A percentile compares a stretch with the other conserved stretches of the same genome.
These are phyloP conservation scores for Rhinatrema bivittatum DNA, from an alignment of 2,797 vertebrate genomes.

Conservation along the genomic window DNA sequence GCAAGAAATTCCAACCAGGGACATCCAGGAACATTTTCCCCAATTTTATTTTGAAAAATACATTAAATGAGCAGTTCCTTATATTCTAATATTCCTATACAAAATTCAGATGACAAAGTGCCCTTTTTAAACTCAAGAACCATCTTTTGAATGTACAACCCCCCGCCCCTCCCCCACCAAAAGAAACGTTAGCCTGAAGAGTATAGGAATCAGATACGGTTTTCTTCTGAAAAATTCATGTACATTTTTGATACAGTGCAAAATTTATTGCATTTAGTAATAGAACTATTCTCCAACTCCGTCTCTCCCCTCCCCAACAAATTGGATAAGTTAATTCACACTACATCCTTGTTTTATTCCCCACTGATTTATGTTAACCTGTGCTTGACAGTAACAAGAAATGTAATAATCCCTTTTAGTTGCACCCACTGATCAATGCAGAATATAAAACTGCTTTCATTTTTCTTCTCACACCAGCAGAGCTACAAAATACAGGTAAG, in stretches of 20 bases:
- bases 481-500: too few species aligned
- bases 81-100: conserved; percentile 37
- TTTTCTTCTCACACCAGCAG: too few species aligned
- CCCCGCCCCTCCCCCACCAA: accelerated
- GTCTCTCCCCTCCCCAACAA: conserved; percentile 23
- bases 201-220: conserved; percentile 29
- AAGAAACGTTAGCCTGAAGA: too few species aligned
- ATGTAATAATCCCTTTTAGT: conserved; percentile 34
- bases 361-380: conserved; percentile 1
- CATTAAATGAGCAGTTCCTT: conserved; percentile 27
- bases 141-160: conserved; percentile 39
- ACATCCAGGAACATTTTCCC: too few species aligned
- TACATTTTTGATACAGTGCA: conserved; percentile 40
- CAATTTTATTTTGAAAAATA: conserved; percentile 45
- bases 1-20: too few species aligned
- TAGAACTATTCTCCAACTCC: too few species aligned
- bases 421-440: conserved; percentile 21
- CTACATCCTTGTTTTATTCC: conserved; percentile 10
- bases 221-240: conserved; percentile 32
- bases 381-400: conserved; percentile 23
- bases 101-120: conserved; percentile 39
- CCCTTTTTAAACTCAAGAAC: conserved; percentile 31
- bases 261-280: conserved; percentile 32
- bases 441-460: conserved; percentile 12
- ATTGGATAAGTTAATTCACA: conserved; percentile 25